Percentiles rank a stretch among this genome's conserved stretches.
Conservation (phyloP, 2,888 invertebrate species). For the Cerastis leucographa region DNA sequence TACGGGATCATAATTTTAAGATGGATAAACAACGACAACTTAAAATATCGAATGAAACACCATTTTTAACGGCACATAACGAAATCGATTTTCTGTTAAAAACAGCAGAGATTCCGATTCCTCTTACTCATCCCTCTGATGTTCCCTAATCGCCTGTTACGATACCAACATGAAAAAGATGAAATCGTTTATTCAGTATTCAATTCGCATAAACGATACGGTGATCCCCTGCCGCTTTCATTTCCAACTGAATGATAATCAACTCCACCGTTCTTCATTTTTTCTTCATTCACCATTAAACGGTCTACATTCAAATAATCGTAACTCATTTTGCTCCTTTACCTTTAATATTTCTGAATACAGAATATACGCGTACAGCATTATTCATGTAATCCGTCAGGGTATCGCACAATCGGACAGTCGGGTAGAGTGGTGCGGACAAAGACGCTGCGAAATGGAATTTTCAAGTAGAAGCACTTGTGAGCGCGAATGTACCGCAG, state of each 20-base stretch:
- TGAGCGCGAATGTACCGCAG: conserved; percentile 56
- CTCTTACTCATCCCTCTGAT: conserved; percentile 32
- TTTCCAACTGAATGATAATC: conserved; percentile 53
- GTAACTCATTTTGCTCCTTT: conserved; percentile 55
- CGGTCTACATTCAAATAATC: conserved; percentile 51
- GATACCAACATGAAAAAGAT: conserved; percentile 57
- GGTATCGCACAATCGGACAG: conserved; percentile 74
- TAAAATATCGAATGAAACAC: neutral
- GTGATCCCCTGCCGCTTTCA: conserved; percentile 51
- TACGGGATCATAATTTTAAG: neutral
- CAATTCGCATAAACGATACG: conserved; percentile 58
- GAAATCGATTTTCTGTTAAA: conserved; percentile 36
- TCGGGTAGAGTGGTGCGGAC: conserved; percentile 69
- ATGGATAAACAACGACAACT: neutral
- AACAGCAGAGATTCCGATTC: conserved; percentile 42
- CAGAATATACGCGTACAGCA: conserved; percentile 63
- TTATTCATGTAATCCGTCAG: conserved; percentile 69
- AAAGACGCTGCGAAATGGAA: conserved; percentile 77
- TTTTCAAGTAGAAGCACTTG: conserved; percentile 74
- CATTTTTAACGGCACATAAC: neutral
- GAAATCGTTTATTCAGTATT: conserved; percentile 56
- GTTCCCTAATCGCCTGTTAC: conserved; percentile 54
- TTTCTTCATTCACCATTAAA: conserved; percentile 52
- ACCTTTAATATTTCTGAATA: conserved; percentile 61
- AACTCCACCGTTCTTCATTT: conserved; percentile 50